Percentiles rank a stretch among this genome's conserved stretches.
These are phyloP conservation scores for Nemoura dubitans DNA, from an alignment of 2,888 invertebrate genomes.

Conservation along the genomic window DNA sequence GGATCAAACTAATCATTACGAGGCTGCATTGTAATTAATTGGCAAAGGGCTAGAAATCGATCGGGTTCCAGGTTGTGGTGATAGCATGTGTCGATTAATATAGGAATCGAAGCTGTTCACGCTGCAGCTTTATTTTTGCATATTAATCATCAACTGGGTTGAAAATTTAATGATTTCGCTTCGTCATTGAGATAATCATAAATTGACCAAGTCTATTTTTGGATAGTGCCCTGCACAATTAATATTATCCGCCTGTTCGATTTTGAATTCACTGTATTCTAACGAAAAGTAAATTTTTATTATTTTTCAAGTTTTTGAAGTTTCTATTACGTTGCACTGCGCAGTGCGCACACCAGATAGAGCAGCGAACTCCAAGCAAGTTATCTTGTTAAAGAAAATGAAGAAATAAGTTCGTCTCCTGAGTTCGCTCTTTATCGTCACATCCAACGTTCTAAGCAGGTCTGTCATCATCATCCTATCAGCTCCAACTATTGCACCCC, in stretches of 20 bases:
- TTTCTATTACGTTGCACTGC: not conserved
- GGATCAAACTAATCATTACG: conserved; percentile 12
- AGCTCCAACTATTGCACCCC: not conserved
- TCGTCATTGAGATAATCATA: too few relatives aligned
- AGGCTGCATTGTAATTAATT: not conserved
- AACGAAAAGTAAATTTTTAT: not conserved
- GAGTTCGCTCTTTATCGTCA: not conserved
- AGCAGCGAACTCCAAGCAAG: not conserved
- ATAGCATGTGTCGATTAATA: not conserved
- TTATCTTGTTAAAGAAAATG: not conserved
- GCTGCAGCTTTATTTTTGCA: not conserved
- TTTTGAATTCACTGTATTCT: not conserved
- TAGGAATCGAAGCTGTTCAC: not conserved
- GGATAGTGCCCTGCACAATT: too few relatives aligned
- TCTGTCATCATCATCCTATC: not conserved
- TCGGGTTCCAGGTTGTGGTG: not conserved
- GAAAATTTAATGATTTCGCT: not conserved
- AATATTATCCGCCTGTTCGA: too few relatives aligned
- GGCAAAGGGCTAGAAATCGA: not conserved
- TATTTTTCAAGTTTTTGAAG: not conserved
- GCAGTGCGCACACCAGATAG: not conserved
- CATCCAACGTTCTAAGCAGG: not conserved
- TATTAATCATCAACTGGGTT: not conserved
- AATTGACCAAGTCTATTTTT: too few relatives aligned
- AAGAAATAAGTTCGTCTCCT: not conserved